Conservation (phyloP, 2,888 invertebrate genomes). For the Scaptodrosophila latifasciaeformis region DNA sequence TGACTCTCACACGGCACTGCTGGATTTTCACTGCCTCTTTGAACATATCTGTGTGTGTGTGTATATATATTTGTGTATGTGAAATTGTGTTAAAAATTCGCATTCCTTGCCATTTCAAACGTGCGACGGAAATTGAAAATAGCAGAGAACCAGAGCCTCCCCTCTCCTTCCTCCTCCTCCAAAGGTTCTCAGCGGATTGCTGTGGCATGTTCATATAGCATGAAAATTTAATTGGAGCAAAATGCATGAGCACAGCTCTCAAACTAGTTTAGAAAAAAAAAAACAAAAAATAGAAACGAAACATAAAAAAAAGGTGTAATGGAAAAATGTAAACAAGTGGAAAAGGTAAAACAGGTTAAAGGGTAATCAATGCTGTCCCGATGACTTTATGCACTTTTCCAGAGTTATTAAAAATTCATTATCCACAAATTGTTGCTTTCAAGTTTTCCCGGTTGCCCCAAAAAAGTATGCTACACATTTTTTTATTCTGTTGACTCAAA, state of each 20-base stretch:
- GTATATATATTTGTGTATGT: slow-evolving; percentile 20
- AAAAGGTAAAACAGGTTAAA: too few relatives aligned
- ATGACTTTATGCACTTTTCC: too few relatives aligned
- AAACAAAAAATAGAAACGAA: slow-evolving; percentile 12
- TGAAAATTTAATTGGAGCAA: slow-evolving; percentile 65
- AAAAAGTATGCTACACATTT: too few relatives aligned
- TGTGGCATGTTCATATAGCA: slow-evolving; percentile 54
- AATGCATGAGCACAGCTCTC: slow-evolving; percentile 55
- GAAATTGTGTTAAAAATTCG: slow-evolving; percentile 50
- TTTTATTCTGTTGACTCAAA: too few relatives aligned
- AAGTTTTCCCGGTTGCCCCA: too few relatives aligned
- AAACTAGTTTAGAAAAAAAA: slow-evolving; percentile 50
- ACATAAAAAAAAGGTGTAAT: neutral
- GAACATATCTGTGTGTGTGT: neutral
- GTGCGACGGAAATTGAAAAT: slow-evolving; percentile 58
- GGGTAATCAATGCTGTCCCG: too few relatives aligned
- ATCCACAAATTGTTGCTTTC: too few relatives aligned
- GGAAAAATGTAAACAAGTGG: slow-evolving; percentile 7
- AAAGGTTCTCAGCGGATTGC: neutral
- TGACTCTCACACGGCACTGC: slow-evolving; percentile 3
- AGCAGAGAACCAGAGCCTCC: slow-evolving; percentile 20
- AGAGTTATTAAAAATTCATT: too few relatives aligned
- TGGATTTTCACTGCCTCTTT: too few relatives aligned
- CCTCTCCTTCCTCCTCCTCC: too few relatives aligned
- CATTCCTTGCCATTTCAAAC: slow-evolving; percentile 35